Base-by-base conservation (phyloP, 1,140 invertebrate genomes). In the Ceratitis capitata region DNA sequence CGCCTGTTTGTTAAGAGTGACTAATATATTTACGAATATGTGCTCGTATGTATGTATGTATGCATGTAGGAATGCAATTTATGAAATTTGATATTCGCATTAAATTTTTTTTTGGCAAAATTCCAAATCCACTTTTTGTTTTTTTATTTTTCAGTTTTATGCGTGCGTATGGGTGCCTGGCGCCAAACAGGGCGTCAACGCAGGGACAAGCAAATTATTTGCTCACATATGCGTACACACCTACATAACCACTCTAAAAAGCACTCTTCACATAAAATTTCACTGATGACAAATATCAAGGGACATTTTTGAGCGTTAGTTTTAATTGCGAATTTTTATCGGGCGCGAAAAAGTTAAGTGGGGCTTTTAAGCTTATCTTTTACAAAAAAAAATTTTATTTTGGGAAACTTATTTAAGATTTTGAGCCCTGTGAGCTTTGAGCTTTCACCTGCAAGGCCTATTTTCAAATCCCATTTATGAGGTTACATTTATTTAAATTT, bases 81-180 rank as follows among this genome's bases (percentile, higher is more conserved):
- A 78, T 45, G 69, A 78, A 78, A 78, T 78, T 78, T 45, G 69
- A 78, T 78, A 45, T 45, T 9, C 35, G 69, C 61, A 19, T 16
- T 32, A 9, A 69, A 69, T 69, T 47, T 47, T 47, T 19, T 19
- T 26, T 78, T 78, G 69, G 39, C 69, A n/a, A 78, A 78, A 26
- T 45, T 42, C 69, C 69, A 78, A 56, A 69, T 69, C 16, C 32
- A n/a, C 29, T 35, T 7, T 32, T n/a, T 78, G 16, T 2, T 42
- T 47, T 16, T 45, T 78, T 23, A 45, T 78, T 78, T 45, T 6
- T 3, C 39, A 47, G 19, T 19, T 78, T n/a, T 42, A 10, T 45
- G 14, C 2, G 42, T 78, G 23, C 2, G 16, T 56, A n/a, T 39
- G 39, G 5, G 16, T 78, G 42, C 45, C 7, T 78, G 69, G 39